A percentile compares a stretch with the other conserved stretches of the same genome.
phyloP scores from a whole-genome alignment of 2,797 vertebrate genomes.

The Synaphobranchus kaupii region DNA sequence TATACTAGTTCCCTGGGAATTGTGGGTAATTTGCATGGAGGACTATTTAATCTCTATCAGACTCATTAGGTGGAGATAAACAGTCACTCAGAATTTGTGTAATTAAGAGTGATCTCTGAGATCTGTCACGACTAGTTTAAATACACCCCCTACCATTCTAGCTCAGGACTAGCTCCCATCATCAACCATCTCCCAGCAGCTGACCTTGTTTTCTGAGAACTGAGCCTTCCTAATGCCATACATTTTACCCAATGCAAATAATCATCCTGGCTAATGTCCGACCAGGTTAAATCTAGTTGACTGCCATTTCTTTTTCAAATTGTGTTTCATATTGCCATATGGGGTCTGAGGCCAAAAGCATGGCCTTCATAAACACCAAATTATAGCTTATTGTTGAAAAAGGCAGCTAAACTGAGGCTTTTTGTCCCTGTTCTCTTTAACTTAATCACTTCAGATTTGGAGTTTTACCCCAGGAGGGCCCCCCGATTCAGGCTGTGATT shows the following conservation, averaged over 20 bases:
- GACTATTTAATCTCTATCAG: slow-evolving; percentile 54
- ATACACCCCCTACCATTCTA: background rate
- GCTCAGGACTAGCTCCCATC: background rate
- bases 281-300: background rate
- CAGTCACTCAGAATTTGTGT: slow-evolving; percentile 42
- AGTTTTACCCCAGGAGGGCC: slow-evolving; percentile 11
- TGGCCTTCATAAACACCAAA: background rate
- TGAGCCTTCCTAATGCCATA: background rate
- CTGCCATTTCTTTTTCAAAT: background rate
- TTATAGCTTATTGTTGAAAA: background rate
- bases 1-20: slow-evolving; percentile 34
- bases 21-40: slow-evolving; percentile 49
- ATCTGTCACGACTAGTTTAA: no score
- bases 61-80: slow-evolving; percentile 56
- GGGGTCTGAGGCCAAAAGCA: background rate
- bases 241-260: background rate
- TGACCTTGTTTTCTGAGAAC: background rate
- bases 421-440: slow-evolving; percentile 7
- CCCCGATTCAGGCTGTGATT: slow-evolving; percentile 21
- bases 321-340: background rate
- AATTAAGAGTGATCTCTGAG: slow-evolving; percentile 58
- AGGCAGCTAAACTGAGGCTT: background rate
- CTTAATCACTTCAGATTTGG: slow-evolving; percentile 24
- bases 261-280: background rate
- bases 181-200: background rate